These are phyloP conservation scores for Lepus europaeus DNA, from an alignment of 2,113 vertebrate genomes.

Conservation along the genomic window DNA sequence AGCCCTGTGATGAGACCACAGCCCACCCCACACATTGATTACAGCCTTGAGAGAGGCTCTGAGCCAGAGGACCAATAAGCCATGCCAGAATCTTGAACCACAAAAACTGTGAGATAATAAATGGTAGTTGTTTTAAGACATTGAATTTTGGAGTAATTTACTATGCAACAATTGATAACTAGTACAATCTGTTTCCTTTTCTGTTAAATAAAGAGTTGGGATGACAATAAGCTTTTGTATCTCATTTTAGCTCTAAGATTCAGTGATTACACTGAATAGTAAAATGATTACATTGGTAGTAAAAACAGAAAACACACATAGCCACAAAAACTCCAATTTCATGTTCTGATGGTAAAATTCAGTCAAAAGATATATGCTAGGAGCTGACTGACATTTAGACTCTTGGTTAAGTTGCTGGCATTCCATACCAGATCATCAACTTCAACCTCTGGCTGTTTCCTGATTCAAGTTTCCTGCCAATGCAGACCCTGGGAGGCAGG, in stretches of 20 bases:
- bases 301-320: conserved; percentile 34
- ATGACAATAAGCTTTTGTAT: background rate
- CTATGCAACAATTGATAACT: background rate
- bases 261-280: background rate
- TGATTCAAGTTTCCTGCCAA: no score
- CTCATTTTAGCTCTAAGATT: background rate
- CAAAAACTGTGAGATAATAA: background rate
- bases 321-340: background rate
- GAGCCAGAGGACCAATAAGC: background rate
- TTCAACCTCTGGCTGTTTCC: no score
- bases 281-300: background rate
- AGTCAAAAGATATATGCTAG: background rate
- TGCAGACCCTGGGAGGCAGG: no score
- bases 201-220: background rate
- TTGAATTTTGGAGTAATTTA: background rate
- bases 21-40: background rate
- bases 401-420: no score
- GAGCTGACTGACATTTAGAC: no score
- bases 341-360: conserved; percentile 19
- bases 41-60: background rate
- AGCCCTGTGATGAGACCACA: background rate
- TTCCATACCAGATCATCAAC: no score
- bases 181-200: background rate
- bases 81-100: background rate
- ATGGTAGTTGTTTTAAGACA: background rate